Conservation (phyloP, 1,140 invertebrate species). For the Ceratina australensis region DNA sequence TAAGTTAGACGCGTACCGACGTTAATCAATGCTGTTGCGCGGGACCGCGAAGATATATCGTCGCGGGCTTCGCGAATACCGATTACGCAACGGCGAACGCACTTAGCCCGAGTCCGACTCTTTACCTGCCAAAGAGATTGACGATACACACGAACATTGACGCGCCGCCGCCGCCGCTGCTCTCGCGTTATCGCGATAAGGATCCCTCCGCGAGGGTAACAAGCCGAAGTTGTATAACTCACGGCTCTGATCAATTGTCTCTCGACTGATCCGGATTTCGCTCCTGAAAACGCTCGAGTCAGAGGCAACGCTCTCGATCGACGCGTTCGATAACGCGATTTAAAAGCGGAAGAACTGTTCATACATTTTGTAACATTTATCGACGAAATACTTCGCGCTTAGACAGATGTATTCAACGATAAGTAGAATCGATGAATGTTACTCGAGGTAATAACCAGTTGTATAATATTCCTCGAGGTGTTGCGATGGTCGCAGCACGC, state of each 20-base stretch:
- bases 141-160: constrained; percentile 34
- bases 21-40: constrained; percentile 53
- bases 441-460: constrained; percentile 7
- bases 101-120: constrained; percentile 16
- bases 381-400: neutral
- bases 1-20: constrained; percentile 16
- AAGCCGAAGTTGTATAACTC: neutral
- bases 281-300: too few relatives aligned
- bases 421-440: neutral
- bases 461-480: neutral
- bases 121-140: constrained; percentile 39
- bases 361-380: neutral
- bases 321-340: neutral
- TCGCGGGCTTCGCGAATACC: neutral
- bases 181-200: constrained; percentile 12
- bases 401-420: neutral
- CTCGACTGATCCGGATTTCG: too few relatives aligned
- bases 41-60: constrained; percentile 35
- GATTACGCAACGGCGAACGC: constrained; percentile 46
- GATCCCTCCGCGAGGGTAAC: neutral
- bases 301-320: too few relatives aligned
- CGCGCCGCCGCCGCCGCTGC: neutral
- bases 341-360: neutral
- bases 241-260: neutral
- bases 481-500: neutral